phyloP scores from a whole-genome alignment of 2,888 invertebrate species.

The Melanotus villosus region DNA sequence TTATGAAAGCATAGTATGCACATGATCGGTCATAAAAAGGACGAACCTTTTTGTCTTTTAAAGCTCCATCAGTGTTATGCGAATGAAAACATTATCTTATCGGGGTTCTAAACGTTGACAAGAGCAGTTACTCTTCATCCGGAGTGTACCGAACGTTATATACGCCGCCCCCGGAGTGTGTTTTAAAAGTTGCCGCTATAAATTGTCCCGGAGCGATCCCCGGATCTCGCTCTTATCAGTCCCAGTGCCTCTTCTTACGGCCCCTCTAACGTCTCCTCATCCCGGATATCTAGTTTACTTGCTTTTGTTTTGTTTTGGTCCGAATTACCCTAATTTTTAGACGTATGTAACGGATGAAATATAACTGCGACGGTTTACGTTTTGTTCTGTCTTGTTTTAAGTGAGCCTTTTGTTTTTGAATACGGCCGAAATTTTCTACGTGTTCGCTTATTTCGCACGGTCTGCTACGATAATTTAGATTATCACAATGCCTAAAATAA shows the following conservation, averaged over 20 bases:
- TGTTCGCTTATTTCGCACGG: no score
- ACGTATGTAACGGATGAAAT: constrained; percentile 26
- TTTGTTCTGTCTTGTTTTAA: neutral
- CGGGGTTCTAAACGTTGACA: constrained; percentile 48
- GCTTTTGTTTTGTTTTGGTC: constrained; percentile 50
- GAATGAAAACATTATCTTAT: constrained; percentile 46
- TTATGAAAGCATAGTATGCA: neutral
- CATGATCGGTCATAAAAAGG: neutral
- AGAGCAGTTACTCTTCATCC: constrained; percentile 54
- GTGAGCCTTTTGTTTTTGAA: neutral
- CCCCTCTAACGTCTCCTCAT: constrained; percentile 52
- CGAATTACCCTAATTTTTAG: constrained; percentile 44
- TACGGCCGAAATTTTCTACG: no score
- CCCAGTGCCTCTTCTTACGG: constrained; percentile 65
- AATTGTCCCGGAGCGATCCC: constrained; percentile 69
- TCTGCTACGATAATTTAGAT: no score
- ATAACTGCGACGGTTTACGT: constrained; percentile 4
- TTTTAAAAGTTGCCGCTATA: constrained; percentile 70
- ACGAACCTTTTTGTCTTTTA: constrained; percentile 10
- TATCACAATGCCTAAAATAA: no score
- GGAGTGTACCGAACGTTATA: constrained; percentile 67
- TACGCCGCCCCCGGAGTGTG: constrained; percentile 67
- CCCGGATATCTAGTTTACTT: constrained; percentile 51
- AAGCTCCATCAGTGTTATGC: constrained; percentile 32
- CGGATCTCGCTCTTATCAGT: constrained; percentile 68